Base-by-base conservation (phyloP, 1,140 invertebrate genomes). In the Megathymus violae region DNA sequence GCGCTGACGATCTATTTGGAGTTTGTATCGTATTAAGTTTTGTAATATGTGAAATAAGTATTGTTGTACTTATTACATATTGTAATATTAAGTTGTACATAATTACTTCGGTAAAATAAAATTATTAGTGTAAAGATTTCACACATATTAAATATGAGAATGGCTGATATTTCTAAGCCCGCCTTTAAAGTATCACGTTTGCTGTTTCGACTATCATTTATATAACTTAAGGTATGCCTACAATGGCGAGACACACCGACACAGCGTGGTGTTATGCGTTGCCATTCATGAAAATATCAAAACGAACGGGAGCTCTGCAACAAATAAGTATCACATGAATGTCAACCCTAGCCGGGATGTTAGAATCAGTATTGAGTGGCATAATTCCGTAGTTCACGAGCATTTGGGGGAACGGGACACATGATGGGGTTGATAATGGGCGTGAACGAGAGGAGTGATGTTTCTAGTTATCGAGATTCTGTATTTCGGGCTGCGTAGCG, bases 401-500 rank as follows among this genome's bases (percentile, higher is more conserved):
- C 79, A 41, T 64, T 52, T 50, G 44, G 31, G 67, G 6, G 59
- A 76, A 9, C 19, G 74, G 56, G 75, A 74, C 14, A 34, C 59
- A 43, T 16, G 41, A 67, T 54, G 38, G 14, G 3, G 22, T 25
- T 15, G 5, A 7, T 27, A 13, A 27, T 22, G 25, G 36, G 67
- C 43, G 58, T 41, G 74, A 67, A 48, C 54, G 78, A 79, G 70
- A 74, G 66, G 52, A 67, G 62, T 27, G 38, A 52, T 25, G 44
- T 70, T 72, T 63, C 66, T 71, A 68, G 71, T 75, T 78, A 77
- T 84, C 71, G 75, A 73, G 81, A 85, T 79, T 84, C 76, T 77
- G 78, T 89, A 88, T 87, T 89, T 84, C 69, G 79, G 78, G 78
- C 64, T 66, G 66, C 76, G 72, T 70, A 64, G 73, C 71, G 75